These are phyloP conservation scores for Drosophila peninsularis DNA, from an alignment of 2,888 invertebrate species.

Conservation along the genomic window DNA sequence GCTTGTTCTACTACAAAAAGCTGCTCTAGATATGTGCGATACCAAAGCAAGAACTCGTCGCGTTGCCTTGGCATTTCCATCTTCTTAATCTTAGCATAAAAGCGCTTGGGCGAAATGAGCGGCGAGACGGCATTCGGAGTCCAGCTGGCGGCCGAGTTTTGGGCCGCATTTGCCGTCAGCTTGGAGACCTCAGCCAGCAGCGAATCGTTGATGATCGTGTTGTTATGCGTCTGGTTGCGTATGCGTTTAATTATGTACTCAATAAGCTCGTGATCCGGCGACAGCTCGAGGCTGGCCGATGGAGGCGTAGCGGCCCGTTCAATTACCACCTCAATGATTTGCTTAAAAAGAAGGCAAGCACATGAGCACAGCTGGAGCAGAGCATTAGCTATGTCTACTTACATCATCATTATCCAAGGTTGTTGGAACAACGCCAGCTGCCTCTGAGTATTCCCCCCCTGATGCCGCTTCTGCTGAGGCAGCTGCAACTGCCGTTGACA, in stretches of 20 bases:
- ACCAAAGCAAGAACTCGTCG: slow-evolving; percentile 82
- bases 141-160: slow-evolving; percentile 72
- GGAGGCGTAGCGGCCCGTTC: slow-evolving; percentile 23
- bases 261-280: slow-evolving; percentile 82
- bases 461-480: slow-evolving; percentile 11
- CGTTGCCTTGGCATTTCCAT: slow-evolving; percentile 80
- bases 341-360: slow-evolving; percentile 39
- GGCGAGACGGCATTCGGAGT: slow-evolving; percentile 52
- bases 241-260: slow-evolving; percentile 83
- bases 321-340: slow-evolving; percentile 58
- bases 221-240: slow-evolving; percentile 81
- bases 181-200: slow-evolving; percentile 82
- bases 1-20: slow-evolving; percentile 72
- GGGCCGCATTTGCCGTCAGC: slow-evolving; percentile 81
- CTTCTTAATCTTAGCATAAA: slow-evolving; percentile 82
- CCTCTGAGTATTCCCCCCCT: slow-evolving; percentile 22
- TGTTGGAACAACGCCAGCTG: slow-evolving; percentile 7
- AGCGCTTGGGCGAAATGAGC: slow-evolving; percentile 82
- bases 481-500: slow-evolving; percentile 28
- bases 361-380: slow-evolving; percentile 19
- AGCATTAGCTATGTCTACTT: slow-evolving; percentile 28
- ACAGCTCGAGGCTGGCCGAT: slow-evolving; percentile 43
- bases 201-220: slow-evolving; percentile 81
- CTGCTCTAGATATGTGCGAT: slow-evolving; percentile 81
- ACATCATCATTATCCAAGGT: slow-evolving; percentile 60